A percentile compares a stretch with the other conserved stretches of the same genome.
Conservation (phyloP, 2,888 invertebrate genomes). For the Tupiocoris notatus region DNA sequence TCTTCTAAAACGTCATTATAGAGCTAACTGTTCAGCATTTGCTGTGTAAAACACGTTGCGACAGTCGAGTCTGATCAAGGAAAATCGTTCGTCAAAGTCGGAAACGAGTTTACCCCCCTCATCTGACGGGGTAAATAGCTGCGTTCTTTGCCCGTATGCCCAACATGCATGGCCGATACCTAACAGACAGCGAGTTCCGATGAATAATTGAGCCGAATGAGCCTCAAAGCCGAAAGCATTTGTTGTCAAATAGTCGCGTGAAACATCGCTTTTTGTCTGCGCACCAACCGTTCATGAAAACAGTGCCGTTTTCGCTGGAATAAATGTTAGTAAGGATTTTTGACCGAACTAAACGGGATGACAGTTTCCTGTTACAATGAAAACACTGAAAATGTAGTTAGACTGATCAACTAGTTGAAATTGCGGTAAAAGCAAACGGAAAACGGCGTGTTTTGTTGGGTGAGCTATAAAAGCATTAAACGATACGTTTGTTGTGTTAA, state of each 20-base stretch:
- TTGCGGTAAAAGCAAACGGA: background rate
- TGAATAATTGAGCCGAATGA: background rate
- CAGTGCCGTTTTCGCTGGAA: background rate
- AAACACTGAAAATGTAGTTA: slow-evolving; percentile 7
- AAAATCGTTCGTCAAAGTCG: slow-evolving; percentile 21
- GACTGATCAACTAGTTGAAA: background rate
- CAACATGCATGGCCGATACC: too few relatives aligned
- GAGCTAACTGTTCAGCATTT: background rate
- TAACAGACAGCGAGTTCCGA: background rate
- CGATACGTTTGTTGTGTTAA: too few relatives aligned
- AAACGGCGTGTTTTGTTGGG: too few relatives aligned
- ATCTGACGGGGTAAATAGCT: background rate
- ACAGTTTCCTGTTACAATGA: background rate
- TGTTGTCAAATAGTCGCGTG: background rate
- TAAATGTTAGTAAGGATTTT: too few relatives aligned
- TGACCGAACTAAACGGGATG: background rate
- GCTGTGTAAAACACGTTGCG: background rate
- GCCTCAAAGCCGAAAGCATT: background rate
- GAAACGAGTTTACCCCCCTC: slow-evolving; percentile 2
- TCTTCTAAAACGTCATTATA: background rate
- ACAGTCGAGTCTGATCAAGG: background rate
- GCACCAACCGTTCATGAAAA: background rate
- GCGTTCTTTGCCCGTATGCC: background rate
- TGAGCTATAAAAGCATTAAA: too few relatives aligned
- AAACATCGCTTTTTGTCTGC: background rate